phyloP scores from a whole-genome alignment of 2,797 vertebrate genomes.

The Platalea minor region DNA sequence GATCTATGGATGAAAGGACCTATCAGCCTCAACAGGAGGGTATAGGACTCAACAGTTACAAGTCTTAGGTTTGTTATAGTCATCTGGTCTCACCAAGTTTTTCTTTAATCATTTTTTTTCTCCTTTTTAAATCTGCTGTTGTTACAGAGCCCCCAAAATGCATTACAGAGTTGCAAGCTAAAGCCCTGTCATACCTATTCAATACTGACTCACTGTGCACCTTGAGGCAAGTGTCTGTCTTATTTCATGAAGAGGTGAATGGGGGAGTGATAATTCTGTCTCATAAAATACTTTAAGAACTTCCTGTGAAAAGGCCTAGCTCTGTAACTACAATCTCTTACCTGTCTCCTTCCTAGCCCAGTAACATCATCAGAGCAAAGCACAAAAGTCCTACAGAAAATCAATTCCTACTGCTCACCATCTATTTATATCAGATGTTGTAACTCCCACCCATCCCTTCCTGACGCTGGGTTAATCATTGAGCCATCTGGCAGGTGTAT shows the following conservation, averaged over 20 bases:
- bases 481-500: background rate
- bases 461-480: background rate
- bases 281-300: background rate
- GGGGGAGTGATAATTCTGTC: slow-evolving; percentile 14
- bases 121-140: background rate
- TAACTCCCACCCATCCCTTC: background rate
- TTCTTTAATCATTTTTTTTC: background rate
- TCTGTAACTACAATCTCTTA: background rate
- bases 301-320: slow-evolving; percentile 23
- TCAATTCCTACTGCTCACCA: background rate
- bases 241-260: slow-evolving; percentile 27
- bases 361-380: background rate
- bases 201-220: background rate
- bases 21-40: background rate
- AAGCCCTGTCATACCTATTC: background rate
- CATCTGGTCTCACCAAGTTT: background rate
- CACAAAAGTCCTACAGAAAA: background rate
- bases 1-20: background rate
- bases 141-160: background rate
- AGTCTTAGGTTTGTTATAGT: background rate
- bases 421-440: background rate
- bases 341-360: background rate
- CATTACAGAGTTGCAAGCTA: background rate
- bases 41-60: background rate
- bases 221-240: background rate